phyloP scores from a whole-genome alignment of 1,140 invertebrate genomes.

The Drosophila kurseongensis region DNA sequence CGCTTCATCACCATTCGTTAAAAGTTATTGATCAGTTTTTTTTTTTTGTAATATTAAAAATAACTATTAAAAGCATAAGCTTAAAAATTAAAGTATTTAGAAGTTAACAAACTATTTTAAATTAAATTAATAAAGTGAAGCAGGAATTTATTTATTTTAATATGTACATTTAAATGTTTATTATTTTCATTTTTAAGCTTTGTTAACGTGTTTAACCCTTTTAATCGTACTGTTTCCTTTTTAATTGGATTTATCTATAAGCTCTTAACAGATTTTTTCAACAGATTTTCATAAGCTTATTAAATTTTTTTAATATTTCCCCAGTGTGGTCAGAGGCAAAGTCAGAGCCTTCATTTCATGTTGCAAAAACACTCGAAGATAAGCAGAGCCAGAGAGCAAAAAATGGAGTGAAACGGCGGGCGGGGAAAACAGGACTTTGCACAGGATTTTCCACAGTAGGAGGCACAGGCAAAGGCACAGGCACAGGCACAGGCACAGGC shows the following conservation, averaged over 20 bases:
- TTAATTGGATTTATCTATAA: constrained; percentile 3
- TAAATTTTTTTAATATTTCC: constrained; percentile 5
- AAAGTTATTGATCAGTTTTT: no score
- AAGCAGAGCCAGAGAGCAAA: constrained; percentile 38
- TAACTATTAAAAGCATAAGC: no score
- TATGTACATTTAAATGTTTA: no score
- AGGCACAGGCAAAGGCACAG: constrained; percentile 19
- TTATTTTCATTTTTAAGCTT: no score
- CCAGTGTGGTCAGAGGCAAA: constrained; percentile 24
- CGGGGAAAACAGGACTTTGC: constrained; percentile 34
- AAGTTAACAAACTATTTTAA: no score
- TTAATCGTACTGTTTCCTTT: background rate
- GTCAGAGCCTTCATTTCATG: constrained; percentile 64
- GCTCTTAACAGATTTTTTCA: background rate
- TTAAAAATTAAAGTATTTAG: no score
- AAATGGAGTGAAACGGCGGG: constrained; percentile 6
- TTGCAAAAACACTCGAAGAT: constrained; percentile 76
- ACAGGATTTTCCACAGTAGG: constrained; percentile 24
- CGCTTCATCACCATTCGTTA: no score
- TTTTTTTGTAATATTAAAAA: background rate
- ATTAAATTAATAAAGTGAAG: no score
- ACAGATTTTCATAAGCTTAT: background rate
- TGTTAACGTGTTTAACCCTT: no score
- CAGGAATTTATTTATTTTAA: no score
- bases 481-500: constrained; percentile 21